Evolutionary conservation across 2,797 vertebrate genomes (phyloP), one percentile per base, ranked within the genome.

Genomic region (Mormyrops boulengeri): DNA sequence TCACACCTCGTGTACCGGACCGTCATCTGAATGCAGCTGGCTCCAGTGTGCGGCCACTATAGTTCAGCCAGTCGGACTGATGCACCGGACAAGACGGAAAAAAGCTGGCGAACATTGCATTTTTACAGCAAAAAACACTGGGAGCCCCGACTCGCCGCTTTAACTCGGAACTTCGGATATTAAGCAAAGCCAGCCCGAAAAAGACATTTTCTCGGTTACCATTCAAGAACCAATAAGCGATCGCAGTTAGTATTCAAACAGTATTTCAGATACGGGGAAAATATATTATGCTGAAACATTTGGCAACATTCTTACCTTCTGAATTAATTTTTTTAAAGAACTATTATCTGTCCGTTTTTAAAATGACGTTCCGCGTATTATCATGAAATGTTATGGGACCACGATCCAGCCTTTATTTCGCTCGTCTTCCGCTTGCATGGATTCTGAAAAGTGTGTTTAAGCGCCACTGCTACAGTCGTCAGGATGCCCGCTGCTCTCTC

Each of bases 401-500:
- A n/a, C 7, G 41, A 80, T 44, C 73, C 34, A 41, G 12, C 34
- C 14, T 77, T 19, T 77, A 41, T 41, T 77, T 77, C 12, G 34
- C 69, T 38, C 69, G 69, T 77, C 69, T 80, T 80, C 34, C 34
- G 73, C 38, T 80, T 3, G 73, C 38, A 44, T 47, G 14, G 38
- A 80, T 44, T 47, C 17, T 44, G 73, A 47, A n/a, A 80, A 80
- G 73, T 80, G 38, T 47, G 41, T 47, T 41, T 80, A 41, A 47
- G 73, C 57, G 2, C 1, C 57, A 6, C 38, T 30, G 73, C 73
- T 47, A 8, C 5, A 80, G 73, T 4, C 38, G 73, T 44, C 85
- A 95, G 90, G 88, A 99, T 99, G 98, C 90, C 96, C 19, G 95
- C 92, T 66, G 60, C 93, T 84, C 93, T 96, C 90, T 93, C 96